Conservation (phyloP, 1,140 invertebrate species). For the Ericerus pela region DNA sequence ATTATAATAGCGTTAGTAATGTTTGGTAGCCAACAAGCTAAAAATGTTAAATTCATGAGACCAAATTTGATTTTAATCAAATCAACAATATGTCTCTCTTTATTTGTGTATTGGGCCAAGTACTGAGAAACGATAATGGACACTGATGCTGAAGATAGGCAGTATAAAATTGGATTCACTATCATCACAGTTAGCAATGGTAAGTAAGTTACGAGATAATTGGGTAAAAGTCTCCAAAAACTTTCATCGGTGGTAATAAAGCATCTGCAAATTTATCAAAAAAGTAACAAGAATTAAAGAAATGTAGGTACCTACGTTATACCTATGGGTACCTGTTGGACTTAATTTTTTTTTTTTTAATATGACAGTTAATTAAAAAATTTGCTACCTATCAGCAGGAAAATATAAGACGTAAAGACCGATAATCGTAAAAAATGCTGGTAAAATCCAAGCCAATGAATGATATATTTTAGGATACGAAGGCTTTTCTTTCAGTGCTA, state of each 20-base stretch:
- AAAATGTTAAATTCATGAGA: constrained; percentile 59
- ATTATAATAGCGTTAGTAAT: constrained; percentile 56
- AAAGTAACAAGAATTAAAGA: constrained; percentile 3
- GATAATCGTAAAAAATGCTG: constrained; percentile 45
- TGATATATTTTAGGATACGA: constrained; percentile 47
- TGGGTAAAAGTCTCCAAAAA: constrained; percentile 53
- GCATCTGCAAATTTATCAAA: constrained; percentile 52
- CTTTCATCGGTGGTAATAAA: constrained; percentile 39
- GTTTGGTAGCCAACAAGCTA: constrained; percentile 68
- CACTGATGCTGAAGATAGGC: constrained; percentile 44
- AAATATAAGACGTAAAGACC: constrained; percentile 56
- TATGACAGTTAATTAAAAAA: constrained; percentile 6
- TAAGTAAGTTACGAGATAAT: constrained; percentile 58
- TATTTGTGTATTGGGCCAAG: constrained; percentile 40
- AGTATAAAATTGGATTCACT: constrained; percentile 54
- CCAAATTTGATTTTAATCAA: constrained; percentile 36
- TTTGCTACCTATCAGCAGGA: constrained; percentile 56
- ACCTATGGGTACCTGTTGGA: background rate
- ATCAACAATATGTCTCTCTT: constrained; percentile 53
- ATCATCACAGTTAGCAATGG: constrained; percentile 59
- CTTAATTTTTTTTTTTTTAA: background rate
- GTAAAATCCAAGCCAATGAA: constrained; percentile 49
- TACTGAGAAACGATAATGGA: constrained; percentile 43
- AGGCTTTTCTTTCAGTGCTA: constrained; percentile 43
- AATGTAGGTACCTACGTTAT: background rate